phyloP scores from a whole-genome alignment of 1,140 invertebrate genomes.

The Trinorchestia longiramus region DNA sequence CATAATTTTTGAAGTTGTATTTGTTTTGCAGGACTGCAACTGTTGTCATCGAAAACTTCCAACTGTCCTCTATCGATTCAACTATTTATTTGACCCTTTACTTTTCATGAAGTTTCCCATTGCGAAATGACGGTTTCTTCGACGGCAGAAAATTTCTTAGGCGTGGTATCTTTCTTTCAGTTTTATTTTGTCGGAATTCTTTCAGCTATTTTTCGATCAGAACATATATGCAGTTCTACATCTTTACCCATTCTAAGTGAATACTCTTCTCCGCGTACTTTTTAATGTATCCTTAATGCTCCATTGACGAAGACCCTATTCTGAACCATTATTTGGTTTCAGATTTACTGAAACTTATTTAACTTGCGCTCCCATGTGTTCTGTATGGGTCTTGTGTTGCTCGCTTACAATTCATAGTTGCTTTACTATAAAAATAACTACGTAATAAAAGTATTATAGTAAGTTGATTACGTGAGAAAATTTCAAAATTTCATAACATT shows the following conservation, averaged over 20 bases:
- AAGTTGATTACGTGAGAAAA: not conserved
- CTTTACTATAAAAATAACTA: not conserved
- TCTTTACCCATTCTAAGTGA: not conserved
- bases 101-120: not conserved
- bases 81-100: not conserved
- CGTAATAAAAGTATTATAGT: not conserved
- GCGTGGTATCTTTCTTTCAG: not conserved
- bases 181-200: not conserved
- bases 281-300: not conserved
- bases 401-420: not conserved
- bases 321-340: not conserved
- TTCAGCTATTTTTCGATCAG: not conserved
- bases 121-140: not conserved
- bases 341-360: not conserved
- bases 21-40: not conserved
- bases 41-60: not conserved
- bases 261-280: not conserved
- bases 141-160: not conserved
- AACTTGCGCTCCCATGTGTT: not conserved
- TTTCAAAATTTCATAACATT: not conserved
- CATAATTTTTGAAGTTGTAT: not conserved
- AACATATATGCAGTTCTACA: not conserved
- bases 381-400: not conserved
- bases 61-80: not conserved
- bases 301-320: not conserved